phyloP scores from a whole-genome alignment of 2,113 vertebrate species.

The Marmota monax region DNA sequence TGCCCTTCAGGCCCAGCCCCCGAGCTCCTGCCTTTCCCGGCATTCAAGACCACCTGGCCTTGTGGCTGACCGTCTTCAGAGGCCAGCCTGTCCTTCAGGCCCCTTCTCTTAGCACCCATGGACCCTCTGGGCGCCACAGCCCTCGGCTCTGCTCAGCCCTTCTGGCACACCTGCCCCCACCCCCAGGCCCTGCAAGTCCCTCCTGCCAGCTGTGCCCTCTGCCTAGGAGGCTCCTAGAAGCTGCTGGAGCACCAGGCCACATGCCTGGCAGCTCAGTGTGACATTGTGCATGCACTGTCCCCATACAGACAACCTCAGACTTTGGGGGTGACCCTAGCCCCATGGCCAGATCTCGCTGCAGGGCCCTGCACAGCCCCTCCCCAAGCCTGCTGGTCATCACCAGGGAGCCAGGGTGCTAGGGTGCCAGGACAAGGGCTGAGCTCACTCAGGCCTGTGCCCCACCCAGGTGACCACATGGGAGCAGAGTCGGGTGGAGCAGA shows the following conservation, averaged over 20 bases:
- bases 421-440: background rate
- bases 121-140: too few relatives aligned
- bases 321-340: too few relatives aligned
- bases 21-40: background rate
- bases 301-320: too few relatives aligned
- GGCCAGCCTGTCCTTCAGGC: background rate
- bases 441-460: accelerated
- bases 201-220: background rate
- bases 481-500: background rate
- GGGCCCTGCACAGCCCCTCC: too few relatives aligned
- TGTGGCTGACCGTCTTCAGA: background rate
- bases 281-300: too few relatives aligned
- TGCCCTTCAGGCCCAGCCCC: background rate
- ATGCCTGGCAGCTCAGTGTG: accelerated
- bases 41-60: background rate
- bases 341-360: too few relatives aligned
- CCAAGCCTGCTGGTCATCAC: too few relatives aligned
- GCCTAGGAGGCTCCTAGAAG: background rate
- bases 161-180: too few relatives aligned
- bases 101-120: too few relatives aligned
- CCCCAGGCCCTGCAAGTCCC: background rate
- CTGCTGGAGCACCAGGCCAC: too few relatives aligned
- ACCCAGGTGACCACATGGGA: background rate
- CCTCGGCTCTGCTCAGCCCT: background rate
- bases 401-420: background rate